Evolutionary conservation across 1,140 invertebrate genomes (phyloP), one percentile per base, ranked within the genome.

Genomic region (Cephus cinctus): DNA sequence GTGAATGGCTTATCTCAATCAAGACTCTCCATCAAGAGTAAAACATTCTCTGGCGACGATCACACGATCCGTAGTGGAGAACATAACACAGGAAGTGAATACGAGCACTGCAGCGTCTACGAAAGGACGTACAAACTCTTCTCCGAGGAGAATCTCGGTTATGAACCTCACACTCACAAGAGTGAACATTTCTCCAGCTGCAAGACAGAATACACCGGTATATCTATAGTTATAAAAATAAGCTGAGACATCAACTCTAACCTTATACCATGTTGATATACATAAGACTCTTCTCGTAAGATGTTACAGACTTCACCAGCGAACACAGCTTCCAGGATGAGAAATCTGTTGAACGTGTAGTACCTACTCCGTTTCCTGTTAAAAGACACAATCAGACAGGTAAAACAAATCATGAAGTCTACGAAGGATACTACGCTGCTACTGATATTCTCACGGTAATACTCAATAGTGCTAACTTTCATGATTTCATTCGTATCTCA

Each of bases 361-460:
- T 54, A 8, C 57, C 63, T 5, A 62, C 67, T 5, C 58, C 63
- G 11, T 66, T 65, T 52, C 53, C 67, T 3, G 47, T 57, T 16
- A 73, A 67, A 42, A 61, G 61, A 44, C 18, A 50, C 14, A 59
- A 57, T 16, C 61, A 68, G 36, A 63, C 60, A 14, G 56, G 57
- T 12, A 67, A 69, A 45, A 44, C 54, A 15, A 69, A 75, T 61
- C 69, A 72, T 25, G 78, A 79, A 54, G 78, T 82, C 5, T 76
- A 80, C 47, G 84, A 86, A 60, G 83, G 81, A 57, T 85, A 85
- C 63, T 86, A 86, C 55, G 84, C 84, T 1, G 83, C 83, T n/a
- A 86, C 84, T 0, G 84, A 86, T 59, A 86, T 86, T 59, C 79
- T 86, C 49, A 85, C 85, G 69, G 84, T 86, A 69, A 76, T 73